These are phyloP conservation scores for Bibio marci DNA, from an alignment of 2,888 invertebrate genomes.

Conservation along the genomic window DNA sequence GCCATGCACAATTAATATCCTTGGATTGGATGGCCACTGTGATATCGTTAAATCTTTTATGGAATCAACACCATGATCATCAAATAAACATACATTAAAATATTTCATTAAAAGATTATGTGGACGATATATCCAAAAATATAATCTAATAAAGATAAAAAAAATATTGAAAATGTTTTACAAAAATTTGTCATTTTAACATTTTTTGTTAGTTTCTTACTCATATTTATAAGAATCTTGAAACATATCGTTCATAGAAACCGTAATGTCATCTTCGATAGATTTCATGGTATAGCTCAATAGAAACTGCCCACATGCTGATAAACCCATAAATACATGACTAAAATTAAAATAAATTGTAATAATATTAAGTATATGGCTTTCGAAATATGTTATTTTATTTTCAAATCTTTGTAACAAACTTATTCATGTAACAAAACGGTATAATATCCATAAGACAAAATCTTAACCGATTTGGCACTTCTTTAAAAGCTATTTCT, in stretches of 20 bases:
- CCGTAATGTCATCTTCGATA: conserved; percentile 35
- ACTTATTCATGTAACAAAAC: conserved; percentile 31
- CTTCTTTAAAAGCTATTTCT: conserved; percentile 32
- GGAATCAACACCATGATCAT: conserved; percentile 42
- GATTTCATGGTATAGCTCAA: conserved; percentile 57
- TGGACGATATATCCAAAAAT: conserved; percentile 29
- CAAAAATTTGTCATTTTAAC: neutral
- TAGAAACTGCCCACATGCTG: conserved; percentile 85
- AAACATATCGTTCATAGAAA: conserved; percentile 35
- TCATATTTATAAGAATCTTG: conserved; percentile 42
- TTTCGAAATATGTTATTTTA: neutral
- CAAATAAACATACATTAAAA: conserved; percentile 40
- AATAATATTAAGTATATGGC: neutral
- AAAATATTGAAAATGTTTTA: neutral
- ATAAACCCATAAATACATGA: conserved; percentile 87
- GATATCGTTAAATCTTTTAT: conserved; percentile 42
- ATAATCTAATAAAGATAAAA: conserved; percentile 17
- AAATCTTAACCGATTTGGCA: conserved; percentile 40
- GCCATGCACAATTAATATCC: conserved; percentile 41
- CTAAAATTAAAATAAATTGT: conserved; percentile 31
- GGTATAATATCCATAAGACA: conserved; percentile 46
- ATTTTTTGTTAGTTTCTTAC: conserved; percentile 29
- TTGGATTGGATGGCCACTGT: conserved; percentile 43
- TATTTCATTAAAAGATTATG: conserved; percentile 23
- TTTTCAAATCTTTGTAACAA: neutral